Percentiles rank a stretch among this genome's conserved stretches.
phyloP scores from a whole-genome alignment of 2,113 vertebrate genomes.

The Nycticryphes semicollaris region DNA sequence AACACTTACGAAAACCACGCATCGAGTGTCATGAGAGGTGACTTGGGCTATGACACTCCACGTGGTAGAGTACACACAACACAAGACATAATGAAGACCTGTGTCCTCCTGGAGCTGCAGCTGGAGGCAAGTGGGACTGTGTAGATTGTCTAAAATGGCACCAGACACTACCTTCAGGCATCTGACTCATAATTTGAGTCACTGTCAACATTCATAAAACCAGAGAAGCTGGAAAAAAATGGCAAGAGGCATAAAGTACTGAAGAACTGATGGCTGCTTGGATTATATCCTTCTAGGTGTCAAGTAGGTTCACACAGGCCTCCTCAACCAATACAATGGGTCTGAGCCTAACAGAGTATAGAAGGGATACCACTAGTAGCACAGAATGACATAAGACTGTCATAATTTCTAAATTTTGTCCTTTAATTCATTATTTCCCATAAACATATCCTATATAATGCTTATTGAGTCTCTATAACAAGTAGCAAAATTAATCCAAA shows the following conservation, averaged over 20 bases:
- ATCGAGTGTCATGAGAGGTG: background rate
- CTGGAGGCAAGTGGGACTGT: background rate
- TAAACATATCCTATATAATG: background rate
- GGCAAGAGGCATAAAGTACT: background rate
- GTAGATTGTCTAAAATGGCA: background rate
- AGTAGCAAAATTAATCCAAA: background rate
- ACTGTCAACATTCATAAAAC: background rate
- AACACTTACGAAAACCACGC: background rate
- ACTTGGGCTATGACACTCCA: background rate
- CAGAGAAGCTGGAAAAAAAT: background rate
- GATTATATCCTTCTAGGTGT: background rate
- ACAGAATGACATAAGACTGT: background rate
- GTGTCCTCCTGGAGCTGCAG: background rate
- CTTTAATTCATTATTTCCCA: background rate
- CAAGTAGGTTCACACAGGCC: background rate
- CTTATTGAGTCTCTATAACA: background rate
- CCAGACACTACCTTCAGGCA: background rate
- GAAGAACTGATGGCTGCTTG: background rate
- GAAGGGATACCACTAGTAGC: background rate
- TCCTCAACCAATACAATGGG: background rate
- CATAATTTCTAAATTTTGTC: background rate
- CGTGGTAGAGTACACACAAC: background rate
- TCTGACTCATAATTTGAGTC: background rate
- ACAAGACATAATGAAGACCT: background rate
- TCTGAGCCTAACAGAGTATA: rapidly evolving